Conservation (phyloP, 2,888 invertebrate species). For the Nysson spinosus region DNA sequence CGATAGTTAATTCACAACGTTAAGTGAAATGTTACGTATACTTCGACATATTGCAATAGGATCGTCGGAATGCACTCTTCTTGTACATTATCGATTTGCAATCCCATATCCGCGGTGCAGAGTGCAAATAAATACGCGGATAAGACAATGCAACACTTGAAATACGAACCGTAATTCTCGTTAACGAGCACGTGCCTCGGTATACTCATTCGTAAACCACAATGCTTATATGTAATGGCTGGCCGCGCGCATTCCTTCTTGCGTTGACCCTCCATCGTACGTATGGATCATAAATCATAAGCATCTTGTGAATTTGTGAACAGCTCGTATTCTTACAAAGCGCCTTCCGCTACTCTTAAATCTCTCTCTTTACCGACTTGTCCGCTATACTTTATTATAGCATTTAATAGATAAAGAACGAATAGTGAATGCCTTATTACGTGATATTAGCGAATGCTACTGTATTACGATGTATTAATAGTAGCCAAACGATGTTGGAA, state of each 20-base stretch:
- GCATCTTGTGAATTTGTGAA: constrained; percentile 34
- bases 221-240: constrained; percentile 33
- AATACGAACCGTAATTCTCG: constrained; percentile 38
- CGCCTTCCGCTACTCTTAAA: constrained; percentile 16
- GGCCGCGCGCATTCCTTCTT: constrained; percentile 37
- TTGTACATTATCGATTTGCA: too few relatives aligned
- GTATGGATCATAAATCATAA: constrained; percentile 45
- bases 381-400: too few relatives aligned
- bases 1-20: too few relatives aligned
- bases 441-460: too few relatives aligned
- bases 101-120: background rate
- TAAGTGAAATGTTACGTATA: too few relatives aligned
- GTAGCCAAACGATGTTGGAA: too few relatives aligned
- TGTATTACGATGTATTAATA: too few relatives aligned
- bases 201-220: constrained; percentile 33
- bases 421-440: too few relatives aligned
- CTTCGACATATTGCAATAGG: too few relatives aligned
- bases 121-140: constrained; percentile 16
- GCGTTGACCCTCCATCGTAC: constrained; percentile 41
- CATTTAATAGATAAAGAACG: too few relatives aligned
- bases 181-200: constrained; percentile 45
- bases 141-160: constrained; percentile 36
- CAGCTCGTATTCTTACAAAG: constrained; percentile 20
- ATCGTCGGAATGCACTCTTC: too few relatives aligned
- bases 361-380: constrained; percentile 33